phyloP scores from a whole-genome alignment of 2,113 vertebrate species.

The Scopus umbretta region DNA sequence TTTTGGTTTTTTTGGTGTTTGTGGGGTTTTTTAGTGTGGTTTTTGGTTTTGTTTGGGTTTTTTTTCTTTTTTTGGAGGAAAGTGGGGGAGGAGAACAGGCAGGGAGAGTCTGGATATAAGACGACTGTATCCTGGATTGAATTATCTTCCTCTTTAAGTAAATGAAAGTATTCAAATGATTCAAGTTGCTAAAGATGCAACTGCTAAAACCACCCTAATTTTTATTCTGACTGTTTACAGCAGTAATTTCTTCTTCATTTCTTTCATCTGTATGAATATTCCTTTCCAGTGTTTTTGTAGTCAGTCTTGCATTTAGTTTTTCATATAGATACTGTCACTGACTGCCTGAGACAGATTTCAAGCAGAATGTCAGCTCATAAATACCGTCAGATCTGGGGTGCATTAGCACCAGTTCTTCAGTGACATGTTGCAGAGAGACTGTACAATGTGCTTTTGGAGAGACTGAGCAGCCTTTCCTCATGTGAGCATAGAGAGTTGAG shows the following conservation, averaged over 20 bases:
- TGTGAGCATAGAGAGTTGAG: not conserved
- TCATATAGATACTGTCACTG: not conserved
- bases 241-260: not conserved
- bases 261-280: not conserved
- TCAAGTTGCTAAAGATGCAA: not conserved
- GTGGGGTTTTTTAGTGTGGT: too few relatives aligned
- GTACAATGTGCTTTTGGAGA: not conserved
- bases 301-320: not conserved
- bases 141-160: not conserved
- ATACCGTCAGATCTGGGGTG: not conserved
- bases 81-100: not conserved
- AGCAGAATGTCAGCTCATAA: not conserved
- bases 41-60: too few relatives aligned
- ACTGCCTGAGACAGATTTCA: not conserved
- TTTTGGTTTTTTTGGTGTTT: not conserved
- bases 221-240: not conserved
- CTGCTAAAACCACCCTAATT: not conserved
- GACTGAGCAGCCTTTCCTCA: not conserved
- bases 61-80: not conserved
- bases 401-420: not conserved
- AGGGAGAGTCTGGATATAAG: not conserved
- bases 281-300: not conserved
- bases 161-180: not conserved
- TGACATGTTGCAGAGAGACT: not conserved
- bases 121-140: not conserved